phyloP scores from a whole-genome alignment of 2,888 invertebrate species.

The Archaeoteleia sp. region DNA sequence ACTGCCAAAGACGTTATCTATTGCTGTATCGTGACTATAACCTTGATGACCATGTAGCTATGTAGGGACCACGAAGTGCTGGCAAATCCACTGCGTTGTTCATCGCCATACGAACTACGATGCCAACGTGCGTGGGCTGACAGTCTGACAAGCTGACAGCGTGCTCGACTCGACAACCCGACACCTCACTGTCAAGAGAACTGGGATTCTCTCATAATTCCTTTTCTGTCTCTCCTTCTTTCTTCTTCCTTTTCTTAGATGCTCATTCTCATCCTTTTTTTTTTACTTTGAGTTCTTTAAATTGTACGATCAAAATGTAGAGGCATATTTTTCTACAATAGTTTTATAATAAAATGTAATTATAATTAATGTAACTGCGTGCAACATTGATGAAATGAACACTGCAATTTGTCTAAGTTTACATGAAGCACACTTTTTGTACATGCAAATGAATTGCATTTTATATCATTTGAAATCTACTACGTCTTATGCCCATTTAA shows the following conservation, averaged over 20 bases:
- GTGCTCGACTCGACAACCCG: conserved; percentile 70
- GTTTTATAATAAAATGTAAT: too few relatives aligned
- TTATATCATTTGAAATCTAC: too few relatives aligned
- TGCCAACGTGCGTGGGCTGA: conserved; percentile 73
- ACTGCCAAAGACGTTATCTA: conserved; percentile 40
- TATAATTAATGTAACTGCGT: too few relatives aligned
- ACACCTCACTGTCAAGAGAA: conserved; percentile 71
- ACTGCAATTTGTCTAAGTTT: too few relatives aligned
- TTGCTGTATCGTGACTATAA: conserved; percentile 29
- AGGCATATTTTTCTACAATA: too few relatives aligned
- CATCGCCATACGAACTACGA: conserved; percentile 49
- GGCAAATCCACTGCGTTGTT: conserved; percentile 39
- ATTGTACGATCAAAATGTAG: too few relatives aligned
- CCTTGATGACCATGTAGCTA: conserved; percentile 32
- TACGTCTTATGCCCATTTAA: too few relatives aligned
- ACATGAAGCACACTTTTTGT: too few relatives aligned
- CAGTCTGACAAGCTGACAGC: conserved; percentile 73
- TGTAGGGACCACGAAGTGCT: conserved; percentile 25
- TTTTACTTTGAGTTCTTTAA: too few relatives aligned
- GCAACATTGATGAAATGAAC: too few relatives aligned
- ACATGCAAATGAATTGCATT: too few relatives aligned
- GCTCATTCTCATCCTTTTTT: too few relatives aligned
- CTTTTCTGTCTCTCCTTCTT: conserved; percentile 54
- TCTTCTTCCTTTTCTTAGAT: conserved; percentile 31
- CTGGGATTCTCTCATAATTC: conserved; percentile 67